Base-by-base conservation (phyloP, 1,140 invertebrate species). In the Patella vulgata region DNA sequence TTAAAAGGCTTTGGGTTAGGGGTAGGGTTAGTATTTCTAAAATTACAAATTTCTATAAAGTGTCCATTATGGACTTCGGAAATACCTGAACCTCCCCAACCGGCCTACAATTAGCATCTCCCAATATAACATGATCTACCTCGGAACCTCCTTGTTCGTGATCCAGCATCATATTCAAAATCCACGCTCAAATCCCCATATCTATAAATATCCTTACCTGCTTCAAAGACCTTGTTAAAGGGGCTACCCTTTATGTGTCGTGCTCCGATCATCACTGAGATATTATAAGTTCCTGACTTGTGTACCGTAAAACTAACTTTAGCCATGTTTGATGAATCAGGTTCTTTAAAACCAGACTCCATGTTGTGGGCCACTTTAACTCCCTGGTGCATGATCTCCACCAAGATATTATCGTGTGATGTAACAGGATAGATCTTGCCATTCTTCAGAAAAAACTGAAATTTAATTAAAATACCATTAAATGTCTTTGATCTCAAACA, bases 401-500 rank as follows among this genome's bases (percentile, higher is more conserved):
- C 91, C 68, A 90, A 88, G 52, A 96, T 88, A 81, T 92, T 91
- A 85, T 96, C 94, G 56, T 91, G 92, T 86, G 95, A 92, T 83
- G 93, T 95, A 69, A 96, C 91, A 68, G 93, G 93, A 87, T 96
- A 96, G 59, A 93, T 92, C 77, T 94, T 91, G 25, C 93, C 93
- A 78, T 95, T 95, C 73, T 93, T 90, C 85, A 95, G 93, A 86
- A 90, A 95, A 85, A 95, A 95, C 88, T 93, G 86, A 48, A 84
- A 80, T 19, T 30, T 42, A 33, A 30, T 19, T 12, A 23, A 44
- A 5, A 17, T 17, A 44, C n/a, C 6, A 6, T 23, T 6, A 6
- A 9, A 11, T 44, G 23, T 44, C 23, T 23, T 44, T 44, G 8
- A 44, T 8, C 23, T 2, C 4, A 44, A 19, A 44, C 2, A 11